Conservation (phyloP, 2,888 invertebrate genomes). For the Mellilla xanthometata region DNA sequence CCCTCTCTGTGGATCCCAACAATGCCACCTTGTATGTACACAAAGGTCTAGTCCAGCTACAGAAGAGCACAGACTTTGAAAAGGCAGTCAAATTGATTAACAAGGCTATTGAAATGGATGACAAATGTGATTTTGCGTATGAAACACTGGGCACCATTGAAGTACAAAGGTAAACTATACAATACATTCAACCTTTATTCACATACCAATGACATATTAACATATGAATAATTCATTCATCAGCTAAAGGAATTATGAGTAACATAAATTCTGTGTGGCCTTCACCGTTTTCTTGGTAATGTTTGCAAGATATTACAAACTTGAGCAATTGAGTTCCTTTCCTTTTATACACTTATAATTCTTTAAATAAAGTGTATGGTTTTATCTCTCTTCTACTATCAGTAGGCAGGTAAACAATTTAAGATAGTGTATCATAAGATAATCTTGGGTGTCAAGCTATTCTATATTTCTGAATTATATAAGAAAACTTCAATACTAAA, state of each 20-base stretch:
- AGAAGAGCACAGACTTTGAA: constrained; percentile 92
- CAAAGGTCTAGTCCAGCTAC: constrained; percentile 90
- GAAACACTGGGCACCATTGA: constrained; percentile 97
- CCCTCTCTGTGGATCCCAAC: constrained; percentile 90
- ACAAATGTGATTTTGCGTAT: constrained; percentile 96
- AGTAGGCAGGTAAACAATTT: constrained; percentile 30
- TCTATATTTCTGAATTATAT: constrained; percentile 8
- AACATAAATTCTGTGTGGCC: constrained; percentile 14
- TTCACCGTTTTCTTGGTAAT: constrained; percentile 17
- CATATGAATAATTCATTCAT: too few relatives aligned
- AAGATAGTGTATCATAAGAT: constrained; percentile 21
- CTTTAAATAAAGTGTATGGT: constrained; percentile 4
- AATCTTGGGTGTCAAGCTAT: constrained; percentile 10
- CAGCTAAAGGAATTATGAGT: background rate
- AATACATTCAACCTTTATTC: background rate
- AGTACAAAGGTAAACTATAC: constrained; percentile 91
- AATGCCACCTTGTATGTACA: constrained; percentile 95
- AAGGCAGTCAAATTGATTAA: constrained; percentile 90
- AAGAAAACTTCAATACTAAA: constrained; percentile 7
- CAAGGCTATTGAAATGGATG: constrained; percentile 93
- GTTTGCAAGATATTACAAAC: constrained; percentile 8
- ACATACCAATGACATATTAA: too few relatives aligned
- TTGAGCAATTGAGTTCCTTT: constrained; percentile 6
- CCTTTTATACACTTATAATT: background rate
- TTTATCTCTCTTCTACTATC: constrained; percentile 29